Percentiles rank a stretch among this genome's conserved stretches.
These are phyloP conservation scores for Bellardia bayeri DNA, from an alignment of 2,888 invertebrate species.

Conservation along the genomic window DNA sequence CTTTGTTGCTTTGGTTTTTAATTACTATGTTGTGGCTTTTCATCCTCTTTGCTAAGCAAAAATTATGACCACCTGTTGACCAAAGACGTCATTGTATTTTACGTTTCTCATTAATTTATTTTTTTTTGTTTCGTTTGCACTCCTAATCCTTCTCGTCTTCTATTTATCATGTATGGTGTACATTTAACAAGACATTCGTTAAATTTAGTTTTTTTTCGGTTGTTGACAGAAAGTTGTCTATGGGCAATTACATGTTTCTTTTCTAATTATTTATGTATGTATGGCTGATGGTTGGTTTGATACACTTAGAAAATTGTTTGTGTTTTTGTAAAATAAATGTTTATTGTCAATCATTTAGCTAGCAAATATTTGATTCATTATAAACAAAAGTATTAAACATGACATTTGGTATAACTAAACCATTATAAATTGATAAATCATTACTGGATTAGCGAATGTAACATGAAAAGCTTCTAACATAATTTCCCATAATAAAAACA, in stretches of 20 bases:
- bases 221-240: constrained; percentile 54
- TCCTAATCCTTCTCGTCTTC: constrained; percentile 38
- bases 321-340: background rate
- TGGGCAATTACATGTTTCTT: constrained; percentile 39
- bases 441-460: background rate
- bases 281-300: background rate
- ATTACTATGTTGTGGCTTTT: constrained; percentile 36
- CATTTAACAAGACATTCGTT: constrained; percentile 56
- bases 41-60: constrained; percentile 6
- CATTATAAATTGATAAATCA: background rate
- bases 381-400: constrained; percentile 5
- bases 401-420: background rate
- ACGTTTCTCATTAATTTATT: constrained; percentile 49
- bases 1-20: constrained; percentile 43
- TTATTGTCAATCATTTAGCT: background rate
- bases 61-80: constrained; percentile 64
- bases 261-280: constrained; percentile 27
- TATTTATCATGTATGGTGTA: constrained; percentile 53
- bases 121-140: background rate
- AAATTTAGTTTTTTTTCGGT: constrained; percentile 15
- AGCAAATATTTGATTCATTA: constrained; percentile 22
- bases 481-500: background rate
- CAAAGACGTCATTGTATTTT: constrained; percentile 57
- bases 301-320: constrained; percentile 46
- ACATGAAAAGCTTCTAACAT: background rate